Percentiles rank a stretch among this genome's conserved stretches.
Conservation (phyloP, 2,113 vertebrate species). For the Micronisus gabar region DNA sequence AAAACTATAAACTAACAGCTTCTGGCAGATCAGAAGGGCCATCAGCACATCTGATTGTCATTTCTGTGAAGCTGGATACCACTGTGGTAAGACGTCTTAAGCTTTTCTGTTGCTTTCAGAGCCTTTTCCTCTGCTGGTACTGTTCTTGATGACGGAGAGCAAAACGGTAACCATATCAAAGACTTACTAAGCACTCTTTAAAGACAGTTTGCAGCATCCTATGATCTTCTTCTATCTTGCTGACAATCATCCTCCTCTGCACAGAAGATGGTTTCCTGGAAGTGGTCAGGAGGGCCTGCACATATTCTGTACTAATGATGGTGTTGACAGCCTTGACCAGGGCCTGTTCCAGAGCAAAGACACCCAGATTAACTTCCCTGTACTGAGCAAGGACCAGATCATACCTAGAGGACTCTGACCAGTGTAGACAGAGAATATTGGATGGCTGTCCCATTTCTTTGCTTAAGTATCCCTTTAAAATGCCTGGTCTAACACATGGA, state of each 20-base stretch:
- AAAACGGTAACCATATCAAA: slow-evolving; percentile 9
- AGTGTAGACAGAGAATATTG: neutral
- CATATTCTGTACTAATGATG: slow-evolving; percentile 33
- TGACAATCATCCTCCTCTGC: slow-evolving; percentile 16
- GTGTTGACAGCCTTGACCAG: neutral
- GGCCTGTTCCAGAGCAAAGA: slow-evolving; percentile 25
- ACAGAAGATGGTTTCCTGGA: slow-evolving; percentile 20
- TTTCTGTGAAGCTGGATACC: neutral
- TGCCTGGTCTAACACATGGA: neutral
- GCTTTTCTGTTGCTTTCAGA: neutral
- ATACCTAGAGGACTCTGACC: neutral
- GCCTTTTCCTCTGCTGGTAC: neutral
- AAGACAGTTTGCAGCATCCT: slow-evolving; percentile 5
- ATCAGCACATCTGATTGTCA: neutral
- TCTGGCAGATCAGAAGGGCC: slow-evolving; percentile 9
- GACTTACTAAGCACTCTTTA: slow-evolving; percentile 60
- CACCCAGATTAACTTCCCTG: neutral
- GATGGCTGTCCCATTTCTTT: neutral
- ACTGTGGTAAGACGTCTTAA: neutral
- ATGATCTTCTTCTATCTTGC: slow-evolving; percentile 46
- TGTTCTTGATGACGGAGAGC: neutral
- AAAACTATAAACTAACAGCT: neutral
- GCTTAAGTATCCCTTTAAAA: neutral
- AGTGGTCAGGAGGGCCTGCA: slow-evolving; percentile 33
- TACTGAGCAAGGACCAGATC: neutral